Percentiles rank a stretch among this genome's conserved stretches.
phyloP scores from a whole-genome alignment of 2,113 vertebrate species.

The Bubo scandiacus region DNA sequence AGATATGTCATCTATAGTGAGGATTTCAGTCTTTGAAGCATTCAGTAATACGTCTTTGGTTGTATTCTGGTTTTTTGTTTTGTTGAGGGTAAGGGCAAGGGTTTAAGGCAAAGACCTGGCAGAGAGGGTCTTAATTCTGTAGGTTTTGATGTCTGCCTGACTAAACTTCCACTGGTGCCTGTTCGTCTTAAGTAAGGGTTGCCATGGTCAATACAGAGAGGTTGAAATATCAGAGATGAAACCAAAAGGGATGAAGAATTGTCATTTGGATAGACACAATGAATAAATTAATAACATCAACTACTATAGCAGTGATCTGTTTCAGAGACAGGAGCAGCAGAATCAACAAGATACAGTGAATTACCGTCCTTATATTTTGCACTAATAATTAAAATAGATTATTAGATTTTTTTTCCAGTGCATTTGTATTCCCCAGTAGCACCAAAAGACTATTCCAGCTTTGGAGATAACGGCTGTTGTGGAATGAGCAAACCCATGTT shows the following conservation, averaged over 20 bases:
- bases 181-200: neutral
- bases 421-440: neutral
- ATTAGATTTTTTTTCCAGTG: neutral
- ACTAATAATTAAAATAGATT: neutral
- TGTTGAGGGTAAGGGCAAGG: neutral
- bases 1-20: neutral
- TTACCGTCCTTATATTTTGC: neutral
- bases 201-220: neutral
- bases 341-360: neutral
- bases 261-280: neutral
- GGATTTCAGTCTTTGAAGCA: constrained; percentile 1
- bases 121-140: neutral
- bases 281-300: neutral
- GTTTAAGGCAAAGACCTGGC: neutral
- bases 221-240: neutral
- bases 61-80: neutral
- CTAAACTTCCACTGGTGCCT: neutral
- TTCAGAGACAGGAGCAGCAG: neutral
- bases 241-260: neutral
- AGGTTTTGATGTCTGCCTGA: neutral
- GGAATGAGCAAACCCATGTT: neutral
- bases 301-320: neutral
- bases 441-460: neutral
- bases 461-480: neutral
- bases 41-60: neutral